Conservation (phyloP, 1,140 invertebrate genomes). For the Sitobion miscanthi region DNA sequence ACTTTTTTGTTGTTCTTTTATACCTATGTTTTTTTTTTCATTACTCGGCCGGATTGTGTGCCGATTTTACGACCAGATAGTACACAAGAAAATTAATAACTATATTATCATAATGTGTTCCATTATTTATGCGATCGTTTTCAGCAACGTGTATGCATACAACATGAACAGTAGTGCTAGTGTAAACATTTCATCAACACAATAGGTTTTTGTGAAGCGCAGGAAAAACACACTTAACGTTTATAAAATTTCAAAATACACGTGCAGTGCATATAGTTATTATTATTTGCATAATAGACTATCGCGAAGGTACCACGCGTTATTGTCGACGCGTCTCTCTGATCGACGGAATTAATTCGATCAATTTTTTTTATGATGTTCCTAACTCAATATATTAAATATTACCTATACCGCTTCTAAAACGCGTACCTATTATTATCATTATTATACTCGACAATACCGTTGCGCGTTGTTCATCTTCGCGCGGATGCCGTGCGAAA, state of each 20-base stretch:
- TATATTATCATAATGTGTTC: background rate
- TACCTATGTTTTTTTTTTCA: background rate
- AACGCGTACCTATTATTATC: background rate
- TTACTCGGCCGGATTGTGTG: background rate
- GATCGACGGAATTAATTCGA: background rate
- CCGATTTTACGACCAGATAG: background rate
- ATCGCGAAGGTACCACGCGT: background rate
- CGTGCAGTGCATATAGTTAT: background rate
- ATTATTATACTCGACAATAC: background rate
- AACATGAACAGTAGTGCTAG: background rate
- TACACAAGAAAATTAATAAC: conserved; percentile 2
- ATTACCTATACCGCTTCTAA: background rate
- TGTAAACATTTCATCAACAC: background rate
- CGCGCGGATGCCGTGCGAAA: background rate
- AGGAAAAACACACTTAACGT: background rate
- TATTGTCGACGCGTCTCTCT: background rate
- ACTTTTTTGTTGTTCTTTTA: background rate
- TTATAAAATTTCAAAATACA: background rate
- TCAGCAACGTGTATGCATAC: background rate
- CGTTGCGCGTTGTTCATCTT: background rate
- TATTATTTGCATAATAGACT: background rate
- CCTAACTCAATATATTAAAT: background rate
- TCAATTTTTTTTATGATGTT: too few species aligned
- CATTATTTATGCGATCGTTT: background rate
- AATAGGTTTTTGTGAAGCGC: background rate